A percentile compares a stretch with the other conserved stretches of the same genome.
phyloP scores from a whole-genome alignment of 2,888 invertebrate genomes.

The Dendrolimus pini region DNA sequence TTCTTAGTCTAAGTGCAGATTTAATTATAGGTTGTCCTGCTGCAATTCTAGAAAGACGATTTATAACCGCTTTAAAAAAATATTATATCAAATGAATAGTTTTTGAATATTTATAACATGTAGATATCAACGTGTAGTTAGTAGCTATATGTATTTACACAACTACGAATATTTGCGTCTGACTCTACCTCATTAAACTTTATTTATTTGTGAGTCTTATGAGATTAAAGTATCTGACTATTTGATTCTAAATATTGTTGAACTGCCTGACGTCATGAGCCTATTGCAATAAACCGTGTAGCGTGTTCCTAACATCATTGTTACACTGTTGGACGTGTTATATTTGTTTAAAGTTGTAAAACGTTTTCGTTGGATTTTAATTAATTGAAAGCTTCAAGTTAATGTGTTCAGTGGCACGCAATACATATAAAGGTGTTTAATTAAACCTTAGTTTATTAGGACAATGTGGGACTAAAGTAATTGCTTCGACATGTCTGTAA shows the following conservation, averaged over 20 bases:
- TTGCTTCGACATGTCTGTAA: constrained; percentile 22
- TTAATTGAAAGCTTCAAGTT: constrained; percentile 24
- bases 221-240: background rate
- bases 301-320: background rate
- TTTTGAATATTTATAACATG: background rate
- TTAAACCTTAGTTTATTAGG: constrained; percentile 39
- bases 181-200: background rate
- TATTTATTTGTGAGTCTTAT: background rate
- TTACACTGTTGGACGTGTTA: background rate
- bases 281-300: background rate
- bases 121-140: background rate
- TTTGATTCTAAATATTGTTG: background rate
- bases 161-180: background rate
- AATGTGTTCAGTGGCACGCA: constrained; percentile 37
- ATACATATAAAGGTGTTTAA: constrained; percentile 29
- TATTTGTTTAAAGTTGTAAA: background rate
- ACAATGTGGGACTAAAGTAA: constrained; percentile 46
- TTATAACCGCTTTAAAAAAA: no score
- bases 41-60: no score
- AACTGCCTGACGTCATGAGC: background rate
- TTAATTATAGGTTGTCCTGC: no score
- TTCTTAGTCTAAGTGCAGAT: no score
- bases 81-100: background rate
- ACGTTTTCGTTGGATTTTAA: constrained; percentile 1
- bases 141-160: background rate